A percentile compares a stretch with the other conserved stretches of the same genome.
Evolutionary conservation across 1,140 invertebrate species (phyloP).

Genomic region (Hermetia illucens): DNA sequence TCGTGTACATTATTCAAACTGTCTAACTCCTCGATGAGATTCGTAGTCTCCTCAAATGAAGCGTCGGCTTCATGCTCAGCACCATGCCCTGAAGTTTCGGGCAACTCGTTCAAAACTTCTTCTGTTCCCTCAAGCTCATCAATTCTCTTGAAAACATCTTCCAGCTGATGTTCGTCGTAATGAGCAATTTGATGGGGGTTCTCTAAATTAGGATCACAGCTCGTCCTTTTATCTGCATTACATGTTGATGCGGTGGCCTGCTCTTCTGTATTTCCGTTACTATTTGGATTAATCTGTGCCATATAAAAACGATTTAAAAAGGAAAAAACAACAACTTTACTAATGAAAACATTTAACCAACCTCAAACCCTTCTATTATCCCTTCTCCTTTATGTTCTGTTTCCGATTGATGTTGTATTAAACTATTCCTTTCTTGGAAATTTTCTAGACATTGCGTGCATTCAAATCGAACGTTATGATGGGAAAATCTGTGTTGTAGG

Average conservation of each 20-base stretch:
- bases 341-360: background rate
- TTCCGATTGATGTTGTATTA: background rate
- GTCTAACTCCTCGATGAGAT: background rate
- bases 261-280: background rate
- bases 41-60: no score
- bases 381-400: constrained; percentile 1
- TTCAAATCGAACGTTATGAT: constrained; percentile 1
- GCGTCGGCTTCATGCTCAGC: no score
- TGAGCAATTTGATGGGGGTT: no score
- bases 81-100: no score
- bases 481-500: background rate
- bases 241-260: background rate
- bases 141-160: constrained; percentile 4
- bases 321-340: background rate
- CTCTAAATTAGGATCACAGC: no score
- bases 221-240: background rate
- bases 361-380: background rate
- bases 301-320: no score
- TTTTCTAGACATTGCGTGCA: background rate
- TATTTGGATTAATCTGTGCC: no score
- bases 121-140: constrained; percentile 3
- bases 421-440: background rate
- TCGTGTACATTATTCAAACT: background rate
- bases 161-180: no score
- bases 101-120: no score